Evolutionary conservation across 1,140 invertebrate genomes (phyloP).

Genomic region (Drosophila dunni): DNA sequence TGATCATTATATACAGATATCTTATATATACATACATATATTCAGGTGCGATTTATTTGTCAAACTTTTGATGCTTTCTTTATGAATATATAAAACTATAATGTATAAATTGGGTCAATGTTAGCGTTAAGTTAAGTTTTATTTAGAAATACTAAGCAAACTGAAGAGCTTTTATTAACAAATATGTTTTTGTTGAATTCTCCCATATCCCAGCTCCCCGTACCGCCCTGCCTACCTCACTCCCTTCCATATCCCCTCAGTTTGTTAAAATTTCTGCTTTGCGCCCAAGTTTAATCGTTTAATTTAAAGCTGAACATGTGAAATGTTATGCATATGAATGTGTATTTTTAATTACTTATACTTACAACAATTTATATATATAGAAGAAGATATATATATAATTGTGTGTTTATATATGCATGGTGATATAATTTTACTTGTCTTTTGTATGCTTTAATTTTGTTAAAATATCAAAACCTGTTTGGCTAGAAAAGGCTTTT

Average conservation of each 20-base stretch:
- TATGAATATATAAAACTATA: slow-evolving; percentile 47
- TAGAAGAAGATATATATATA: slow-evolving; percentile 42
- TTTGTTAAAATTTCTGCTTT: slow-evolving; percentile 61
- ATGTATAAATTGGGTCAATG: slow-evolving; percentile 75
- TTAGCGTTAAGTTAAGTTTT: slow-evolving; percentile 54
- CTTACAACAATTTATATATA: slow-evolving; percentile 36
- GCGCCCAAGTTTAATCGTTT: slow-evolving; percentile 22
- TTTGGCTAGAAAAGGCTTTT: slow-evolving; percentile 30
- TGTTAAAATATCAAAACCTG: slow-evolving; percentile 46
- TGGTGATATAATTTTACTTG: slow-evolving; percentile 83
- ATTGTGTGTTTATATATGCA: slow-evolving; percentile 54
- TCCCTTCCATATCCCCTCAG: slow-evolving; percentile 14
- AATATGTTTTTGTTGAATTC: slow-evolving; percentile 50
- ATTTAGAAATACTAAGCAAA: slow-evolving; percentile 31
- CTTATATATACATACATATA: slow-evolving; percentile 42
- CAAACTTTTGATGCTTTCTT: slow-evolving; percentile 61
- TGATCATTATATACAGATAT: slow-evolving; percentile 23
- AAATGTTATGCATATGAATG: slow-evolving; percentile 42
- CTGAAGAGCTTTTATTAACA: slow-evolving; percentile 45
- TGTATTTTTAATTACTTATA: slow-evolving; percentile 47
- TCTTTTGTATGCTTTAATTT: slow-evolving; percentile 67
- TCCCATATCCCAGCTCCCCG: neutral
- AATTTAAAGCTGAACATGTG: slow-evolving; percentile 10
- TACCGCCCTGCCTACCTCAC: too few relatives aligned
- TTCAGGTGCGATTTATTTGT: slow-evolving; percentile 78